These are phyloP conservation scores for Bombus huntii DNA, from an alignment of 1,140 invertebrate species.

Conservation along the genomic window DNA sequence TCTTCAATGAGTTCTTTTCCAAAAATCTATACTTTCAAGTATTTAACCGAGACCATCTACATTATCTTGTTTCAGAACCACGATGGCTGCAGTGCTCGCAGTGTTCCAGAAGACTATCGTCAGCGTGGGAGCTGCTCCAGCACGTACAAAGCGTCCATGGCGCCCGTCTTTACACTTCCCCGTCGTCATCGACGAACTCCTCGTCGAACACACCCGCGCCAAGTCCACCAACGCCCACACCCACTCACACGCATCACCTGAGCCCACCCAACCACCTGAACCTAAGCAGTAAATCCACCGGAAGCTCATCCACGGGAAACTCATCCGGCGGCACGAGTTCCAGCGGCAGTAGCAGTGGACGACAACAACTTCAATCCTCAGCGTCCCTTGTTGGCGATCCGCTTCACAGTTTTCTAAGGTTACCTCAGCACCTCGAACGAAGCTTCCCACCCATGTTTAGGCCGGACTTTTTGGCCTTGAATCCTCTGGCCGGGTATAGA, in stretches of 20 bases:
- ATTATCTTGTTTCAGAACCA: slow-evolving; percentile 92
- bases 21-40: background rate
- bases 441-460: slow-evolving; percentile 81
- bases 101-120: slow-evolving; percentile 94
- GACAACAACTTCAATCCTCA: slow-evolving; percentile 80
- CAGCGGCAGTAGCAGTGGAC: slow-evolving; percentile 75
- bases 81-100: slow-evolving; percentile 96
- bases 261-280: slow-evolving; percentile 81
- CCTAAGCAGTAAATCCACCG: slow-evolving; percentile 79
- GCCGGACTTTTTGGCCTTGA: slow-evolving; percentile 81
- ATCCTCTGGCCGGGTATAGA: slow-evolving; percentile 79
- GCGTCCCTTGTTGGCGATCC: slow-evolving; percentile 84
- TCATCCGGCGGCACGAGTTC: slow-evolving; percentile 76
- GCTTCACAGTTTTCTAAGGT: slow-evolving; percentile 80
- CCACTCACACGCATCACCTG: slow-evolving; percentile 77
- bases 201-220: slow-evolving; percentile 80
- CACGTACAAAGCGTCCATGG: slow-evolving; percentile 97
- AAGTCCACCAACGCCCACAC: slow-evolving; percentile 80
- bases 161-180: slow-evolving; percentile 94
- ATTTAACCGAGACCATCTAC: background rate
- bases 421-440: slow-evolving; percentile 80
- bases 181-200: slow-evolving; percentile 78
- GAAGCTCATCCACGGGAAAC: slow-evolving; percentile 78
- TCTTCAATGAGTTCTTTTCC: no score
- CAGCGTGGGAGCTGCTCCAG: slow-evolving; percentile 96